Evolutionary conservation across 2,888 invertebrate genomes (phyloP), one percentile per base, ranked within the genome.

Genomic region (Cephus pulcher): DNA sequence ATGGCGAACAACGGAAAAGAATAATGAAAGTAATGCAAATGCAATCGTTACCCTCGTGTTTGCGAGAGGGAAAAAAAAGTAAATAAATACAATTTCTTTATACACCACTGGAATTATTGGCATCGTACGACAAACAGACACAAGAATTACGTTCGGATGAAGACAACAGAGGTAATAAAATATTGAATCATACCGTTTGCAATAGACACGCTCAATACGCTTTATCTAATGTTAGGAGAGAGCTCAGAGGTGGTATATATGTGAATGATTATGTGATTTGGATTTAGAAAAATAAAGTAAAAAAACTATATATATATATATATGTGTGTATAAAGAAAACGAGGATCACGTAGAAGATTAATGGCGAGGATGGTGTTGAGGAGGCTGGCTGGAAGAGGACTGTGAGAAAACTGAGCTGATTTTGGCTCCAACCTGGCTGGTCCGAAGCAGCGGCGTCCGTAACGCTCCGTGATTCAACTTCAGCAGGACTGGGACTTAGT

Each of bases 361-460:
- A 2, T 56, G 56, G 56, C 56, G 9, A 23, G 23, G 56, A 56
- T 89, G 89, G 94, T 94, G 92, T 94, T 94, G 74, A 79, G 78
- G 80, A 70, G 77, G 76, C 79, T 77, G 81, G 78, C 79, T 82
- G 76, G 81, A 84, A 86, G 82, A 89, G 89, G 89, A 89, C 90
- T 87, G 90, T 91, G 91, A 93, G 92, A 92, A 93, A 93, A 92
- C 91, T 93, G 92, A 93, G 93, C 92, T 93, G 93, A 92, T 92
- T 93, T 91, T 92, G 90, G 92, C 92, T 92, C 92, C 92, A 92
- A 92, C 93, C 93, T 92, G 93, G 92, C 90, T 92, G 91, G 90
- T 92, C 91, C 90, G 91, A 91, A 89, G 91, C 89, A 91, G 92
- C 89, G 91, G 91, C 89, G 89, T 91, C 88, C 88, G 91, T 89